These are phyloP conservation scores for Euzetes globulus DNA, from an alignment of 2,888 invertebrate species.

Conservation along the genomic window DNA sequence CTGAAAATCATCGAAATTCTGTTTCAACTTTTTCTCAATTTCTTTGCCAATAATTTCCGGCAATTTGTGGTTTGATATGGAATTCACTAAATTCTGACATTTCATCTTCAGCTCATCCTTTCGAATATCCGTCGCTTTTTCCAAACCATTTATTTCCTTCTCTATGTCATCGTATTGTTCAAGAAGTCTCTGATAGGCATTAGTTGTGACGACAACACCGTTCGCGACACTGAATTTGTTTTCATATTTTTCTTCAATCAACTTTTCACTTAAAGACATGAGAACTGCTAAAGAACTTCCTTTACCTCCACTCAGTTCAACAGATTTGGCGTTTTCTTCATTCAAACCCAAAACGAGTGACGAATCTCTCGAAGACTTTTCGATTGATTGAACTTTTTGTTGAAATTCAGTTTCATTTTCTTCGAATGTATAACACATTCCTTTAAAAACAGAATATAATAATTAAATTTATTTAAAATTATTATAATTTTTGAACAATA, in stretches of 20 bases:
- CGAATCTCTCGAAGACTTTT: background rate
- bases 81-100: background rate
- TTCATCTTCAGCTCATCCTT: background rate
- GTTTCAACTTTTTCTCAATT: background rate
- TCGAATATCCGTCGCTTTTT: background rate
- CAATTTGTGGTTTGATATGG: background rate
- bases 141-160: background rate
- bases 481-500: background rate
- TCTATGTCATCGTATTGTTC: background rate
- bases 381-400: background rate
- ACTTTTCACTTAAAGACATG: constrained; percentile 29
- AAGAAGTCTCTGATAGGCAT: constrained; percentile 25
- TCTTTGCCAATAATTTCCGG: constrained; percentile 4
- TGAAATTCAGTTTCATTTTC: constrained; percentile 14
- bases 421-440: constrained; percentile 7
- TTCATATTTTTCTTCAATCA: background rate
- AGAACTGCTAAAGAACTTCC: constrained; percentile 33
- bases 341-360: constrained; percentile 15
- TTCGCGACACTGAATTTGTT: constrained; percentile 28
- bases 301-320: constrained; percentile 38
- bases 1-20: constrained; percentile 13
- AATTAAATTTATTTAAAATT: background rate
- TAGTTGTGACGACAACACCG: constrained; percentile 34
- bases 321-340: constrained; percentile 11
- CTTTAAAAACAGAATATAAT: background rate